Evolutionary conservation across 2,888 invertebrate genomes (phyloP).

Genomic region (Xestia c-nigrum): DNA sequence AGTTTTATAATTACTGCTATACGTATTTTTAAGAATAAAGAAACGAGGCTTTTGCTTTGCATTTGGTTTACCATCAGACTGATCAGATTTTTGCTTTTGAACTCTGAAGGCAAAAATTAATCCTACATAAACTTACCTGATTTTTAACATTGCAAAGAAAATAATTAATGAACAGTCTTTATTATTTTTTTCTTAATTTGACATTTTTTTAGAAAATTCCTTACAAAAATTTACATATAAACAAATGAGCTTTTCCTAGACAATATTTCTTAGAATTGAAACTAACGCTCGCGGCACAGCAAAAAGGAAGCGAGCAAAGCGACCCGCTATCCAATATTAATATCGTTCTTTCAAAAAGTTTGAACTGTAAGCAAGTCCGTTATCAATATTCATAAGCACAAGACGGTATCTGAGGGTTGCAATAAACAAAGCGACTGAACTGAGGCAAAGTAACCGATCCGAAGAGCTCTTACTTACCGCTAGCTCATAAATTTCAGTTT

Average conservation of each 20-base stretch:
- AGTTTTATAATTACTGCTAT: not conserved
- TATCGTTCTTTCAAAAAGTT: constrained; percentile 84
- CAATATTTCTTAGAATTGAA: constrained; percentile 59
- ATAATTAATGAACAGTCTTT: not conserved
- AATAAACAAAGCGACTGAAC: constrained; percentile 86
- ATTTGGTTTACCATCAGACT: not conserved
- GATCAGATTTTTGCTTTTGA: not conserved
- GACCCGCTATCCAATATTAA: constrained; percentile 78
- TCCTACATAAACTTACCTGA: not conserved
- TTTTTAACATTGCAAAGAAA: not conserved
- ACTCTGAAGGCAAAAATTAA: too few relatives aligned
- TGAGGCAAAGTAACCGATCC: constrained; percentile 83
- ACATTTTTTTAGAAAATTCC: not conserved
- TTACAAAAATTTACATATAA: constrained; percentile 8
- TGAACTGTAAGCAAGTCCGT: constrained; percentile 80
- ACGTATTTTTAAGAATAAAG: not conserved
- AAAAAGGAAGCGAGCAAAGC: constrained; percentile 74
- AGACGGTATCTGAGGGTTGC: constrained; percentile 86
- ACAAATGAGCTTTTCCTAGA: constrained; percentile 32
- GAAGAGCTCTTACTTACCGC: constrained; percentile 83
- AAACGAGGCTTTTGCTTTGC: not conserved
- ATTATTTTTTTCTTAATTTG: not conserved
- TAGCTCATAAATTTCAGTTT: constrained; percentile 89
- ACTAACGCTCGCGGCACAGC: constrained; percentile 52
- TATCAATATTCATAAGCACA: constrained; percentile 89